Evolutionary conservation across 2,113 vertebrate species (phyloP), one percentile per base, ranked within the genome.

Genomic region (Acanthochromis polyacanthus): DNA sequence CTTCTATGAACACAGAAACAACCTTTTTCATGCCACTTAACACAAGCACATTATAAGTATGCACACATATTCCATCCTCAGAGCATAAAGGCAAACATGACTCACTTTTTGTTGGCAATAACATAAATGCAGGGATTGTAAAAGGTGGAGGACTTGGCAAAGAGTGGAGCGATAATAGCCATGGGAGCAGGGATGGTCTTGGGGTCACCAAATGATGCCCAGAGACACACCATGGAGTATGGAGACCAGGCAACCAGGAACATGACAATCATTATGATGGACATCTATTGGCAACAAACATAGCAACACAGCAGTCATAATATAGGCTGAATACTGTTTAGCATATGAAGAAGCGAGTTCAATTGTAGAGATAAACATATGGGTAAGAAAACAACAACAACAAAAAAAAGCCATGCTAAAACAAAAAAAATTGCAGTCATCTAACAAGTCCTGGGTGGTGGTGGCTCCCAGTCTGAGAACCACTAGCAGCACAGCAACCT

Each of bases 101-200:
- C 97, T 96, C 93, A 99, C 98, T 97, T 99, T 90, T 96, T 99
- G 93, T 99, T 99, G 81, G 98, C 96, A 62, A 96, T 83, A 0
- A 98, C 97, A 67, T 99, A 99, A 91, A 99, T 99, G 86, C 97
- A 99, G 45, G 98, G 98, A 82, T 99, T 99, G 90, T 99, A 99
- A 89, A 99, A 98, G 0, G 98, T 99, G 82, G 98, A 99, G 17
- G 98, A 99, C 79, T 99, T 99, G 78, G 98, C 98, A 2, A 99
- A 99, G 1, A 99, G 95, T n/a, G 98, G 98, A 9, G 96, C 98
- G 19, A 99, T 94, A 83, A 99, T 97, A 28, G 98, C 98, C 97
- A 99, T 94, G 1, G 96, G 82, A 58, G 97, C 95, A 38, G 97
- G 96, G 75, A 99, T 99, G 68, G 90, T 95, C 90, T 85, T 93